Base-by-base conservation (phyloP, 2,888 invertebrate genomes). In the Beris morrisii region DNA sequence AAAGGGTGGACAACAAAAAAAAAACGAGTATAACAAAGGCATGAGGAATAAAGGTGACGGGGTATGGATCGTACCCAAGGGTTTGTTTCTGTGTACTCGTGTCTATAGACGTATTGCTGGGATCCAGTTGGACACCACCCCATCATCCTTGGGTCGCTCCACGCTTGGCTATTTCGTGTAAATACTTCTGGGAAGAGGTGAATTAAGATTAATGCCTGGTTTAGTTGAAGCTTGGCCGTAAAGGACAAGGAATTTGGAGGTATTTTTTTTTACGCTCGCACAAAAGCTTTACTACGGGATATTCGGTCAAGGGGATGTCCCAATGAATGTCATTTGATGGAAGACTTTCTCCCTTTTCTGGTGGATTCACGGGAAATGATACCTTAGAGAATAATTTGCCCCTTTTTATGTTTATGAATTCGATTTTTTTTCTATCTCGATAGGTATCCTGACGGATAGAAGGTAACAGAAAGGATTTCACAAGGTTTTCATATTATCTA, bases 181-280 rank as follows among this genome's bases (percentile, higher is more conserved):
- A 68, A 66, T 68, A 68, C 68, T 56, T 50, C 45, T 57, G 68
- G 68, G 66, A 68, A 53, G 66, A 66, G 66, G 66, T 65, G 68
- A 68, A 68, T 68, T 68, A 68, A 68, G 68, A 68, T 68, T 68
- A 68, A 68, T 68, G 68, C 66, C 68, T 61, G 68, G 68, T 68
- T 68, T 68, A 66, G 66, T 61, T 50, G 65, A 52, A 68, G 65
- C 61, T 59, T 48, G 59, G 54, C 56, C 68, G 66, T 57, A 66
- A 63, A 65, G 63, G 68, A 68, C 63, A 65, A 61, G 66, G 50
- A 56, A 66, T 66, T 63, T 53, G 38, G 63, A 68, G 66, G 50
- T 12, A 4, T 50, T 50, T 50, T 50, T 50, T 15, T 53, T 30
- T 2, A 22, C 12, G 55, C 15, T 56, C 32, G 56, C 13, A 43